phyloP scores from a whole-genome alignment of 2,797 vertebrate species.

The Calcarius lapponicus region DNA sequence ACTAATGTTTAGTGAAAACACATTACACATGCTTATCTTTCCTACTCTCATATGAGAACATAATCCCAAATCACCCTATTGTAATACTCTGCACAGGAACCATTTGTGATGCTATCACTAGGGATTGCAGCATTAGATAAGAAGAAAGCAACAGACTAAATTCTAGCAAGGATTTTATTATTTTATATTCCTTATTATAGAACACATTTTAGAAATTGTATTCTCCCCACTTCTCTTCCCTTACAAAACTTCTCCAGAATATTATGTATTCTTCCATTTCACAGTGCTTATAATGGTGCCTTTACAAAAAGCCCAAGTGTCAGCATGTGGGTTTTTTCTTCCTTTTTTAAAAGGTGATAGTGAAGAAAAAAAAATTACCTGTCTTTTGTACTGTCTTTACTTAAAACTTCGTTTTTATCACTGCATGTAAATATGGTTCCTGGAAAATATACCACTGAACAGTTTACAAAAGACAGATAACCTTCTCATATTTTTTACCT shows the following conservation, averaged over 20 bases:
- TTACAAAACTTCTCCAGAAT: background rate
- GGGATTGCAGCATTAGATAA: slow-evolving; percentile 6
- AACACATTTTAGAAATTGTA: background rate
- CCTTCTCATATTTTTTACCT: background rate
- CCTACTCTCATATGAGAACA: background rate
- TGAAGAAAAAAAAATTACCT: background rate
- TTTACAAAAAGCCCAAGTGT: background rate
- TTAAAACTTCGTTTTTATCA: background rate
- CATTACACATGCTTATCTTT: background rate
- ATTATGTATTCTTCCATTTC: background rate
- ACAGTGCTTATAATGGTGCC: background rate
- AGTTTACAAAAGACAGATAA: background rate
- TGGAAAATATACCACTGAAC: background rate
- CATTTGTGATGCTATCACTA: slow-evolving; percentile 1
- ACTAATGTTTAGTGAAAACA: background rate
- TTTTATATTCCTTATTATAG: background rate
- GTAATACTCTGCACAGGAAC: background rate
- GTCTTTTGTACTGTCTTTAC: background rate
- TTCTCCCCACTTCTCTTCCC: background rate
- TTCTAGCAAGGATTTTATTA: background rate
- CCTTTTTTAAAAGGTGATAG: background rate
- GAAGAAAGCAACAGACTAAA: slow-evolving; percentile 13
- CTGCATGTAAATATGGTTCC: background rate
- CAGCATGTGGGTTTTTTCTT: background rate
- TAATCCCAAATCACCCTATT: slow-evolving; percentile 20